phyloP scores from a whole-genome alignment of 2,113 vertebrate species.

The Thymallus thymallus region DNA sequence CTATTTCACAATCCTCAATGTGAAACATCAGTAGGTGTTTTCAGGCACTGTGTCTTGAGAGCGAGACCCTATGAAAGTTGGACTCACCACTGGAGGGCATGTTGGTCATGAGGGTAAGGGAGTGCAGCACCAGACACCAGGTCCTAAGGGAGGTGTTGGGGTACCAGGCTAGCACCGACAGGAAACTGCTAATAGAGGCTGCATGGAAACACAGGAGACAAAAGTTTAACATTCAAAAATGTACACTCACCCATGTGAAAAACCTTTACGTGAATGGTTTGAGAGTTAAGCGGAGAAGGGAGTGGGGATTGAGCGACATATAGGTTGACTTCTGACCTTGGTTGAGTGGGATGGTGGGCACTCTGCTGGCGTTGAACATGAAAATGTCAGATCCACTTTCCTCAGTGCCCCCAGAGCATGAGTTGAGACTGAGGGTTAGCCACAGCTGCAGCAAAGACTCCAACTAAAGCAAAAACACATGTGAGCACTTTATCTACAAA shows the following conservation, averaged over 20 bases:
- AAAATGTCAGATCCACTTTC: constrained; percentile 92
- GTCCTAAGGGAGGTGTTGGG: constrained; percentile 94
- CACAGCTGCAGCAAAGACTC: constrained; percentile 95
- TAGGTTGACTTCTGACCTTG: constrained; percentile 80
- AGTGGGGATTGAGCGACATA: too few species aligned
- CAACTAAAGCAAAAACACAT: constrained; percentile 75
- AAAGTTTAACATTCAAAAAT: neutral
- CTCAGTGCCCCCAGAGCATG: constrained; percentile 82
- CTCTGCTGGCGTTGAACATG: constrained; percentile 91
- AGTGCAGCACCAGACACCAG: constrained; percentile 98
- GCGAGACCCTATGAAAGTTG: neutral
- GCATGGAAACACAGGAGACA: constrained; percentile 15
- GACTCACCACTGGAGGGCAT: constrained; percentile 71
- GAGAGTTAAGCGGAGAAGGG: constrained; percentile 61
- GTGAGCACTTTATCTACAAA: neutral
- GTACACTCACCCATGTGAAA: constrained; percentile 70
- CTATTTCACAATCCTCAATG: neutral
- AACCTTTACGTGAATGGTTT: neutral
- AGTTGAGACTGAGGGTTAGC: constrained; percentile 97
- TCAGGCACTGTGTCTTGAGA: neutral
- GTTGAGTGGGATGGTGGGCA: constrained; percentile 93
- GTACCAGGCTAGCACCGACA: constrained; percentile 95
- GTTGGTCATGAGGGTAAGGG: constrained; percentile 97
- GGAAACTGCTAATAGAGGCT: constrained; percentile 95
- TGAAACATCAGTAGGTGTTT: neutral